Base-by-base conservation (phyloP, 2,888 invertebrate genomes). In the Lasioglossum zephyrum region DNA sequence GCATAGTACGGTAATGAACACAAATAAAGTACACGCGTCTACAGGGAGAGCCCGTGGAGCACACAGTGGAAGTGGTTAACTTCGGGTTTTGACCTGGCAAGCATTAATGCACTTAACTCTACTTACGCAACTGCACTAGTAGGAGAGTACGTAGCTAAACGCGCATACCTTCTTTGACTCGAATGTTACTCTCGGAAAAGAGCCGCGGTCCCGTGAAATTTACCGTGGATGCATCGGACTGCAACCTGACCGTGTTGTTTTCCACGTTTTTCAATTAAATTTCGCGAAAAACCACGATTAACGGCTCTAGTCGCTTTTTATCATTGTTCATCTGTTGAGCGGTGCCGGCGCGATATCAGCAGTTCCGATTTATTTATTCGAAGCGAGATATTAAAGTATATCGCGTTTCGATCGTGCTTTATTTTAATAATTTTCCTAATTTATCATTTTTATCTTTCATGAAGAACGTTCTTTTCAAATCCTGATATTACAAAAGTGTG, bases 31-130 rank as follows among this genome's bases (percentile, higher is more conserved):
- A 69, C 69, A 39, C 39, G 69, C 22, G 69, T 22, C 69, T 69
- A 36, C 39, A 11, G 69, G 69, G 69, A 69, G n/a, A 69, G n/a
- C 69, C 11, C 39, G 39, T n/a, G 22, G 69, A 69, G 36, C 39
- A 39, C 69, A 11, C 69, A 11, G 39, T 69, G n/a, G 36, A 69
- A 39, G 69, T 69, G 39, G 69, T 69, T 39, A 69, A 41, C 69
- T 69, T 69, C 69, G 69, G 69, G 69, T 69, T 69, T 69, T 69
- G 69, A 69, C 69, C 69, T 69, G 69, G 69, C 36, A 69, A 69
- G 39, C 69, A 69, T 69, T 69, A 69, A 69, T 69, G 69, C 69
- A 69, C 69, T 69, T 69, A 69, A 69, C 69, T 39, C 69, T 69
- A 39, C 69, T 69, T 69, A 69, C 69, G 39, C 69, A 69, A 69